Percentiles rank a stretch among this genome's conserved stretches.
phyloP scores from a whole-genome alignment of 2,888 invertebrate species.

The Mactromeris polynyma region DNA sequence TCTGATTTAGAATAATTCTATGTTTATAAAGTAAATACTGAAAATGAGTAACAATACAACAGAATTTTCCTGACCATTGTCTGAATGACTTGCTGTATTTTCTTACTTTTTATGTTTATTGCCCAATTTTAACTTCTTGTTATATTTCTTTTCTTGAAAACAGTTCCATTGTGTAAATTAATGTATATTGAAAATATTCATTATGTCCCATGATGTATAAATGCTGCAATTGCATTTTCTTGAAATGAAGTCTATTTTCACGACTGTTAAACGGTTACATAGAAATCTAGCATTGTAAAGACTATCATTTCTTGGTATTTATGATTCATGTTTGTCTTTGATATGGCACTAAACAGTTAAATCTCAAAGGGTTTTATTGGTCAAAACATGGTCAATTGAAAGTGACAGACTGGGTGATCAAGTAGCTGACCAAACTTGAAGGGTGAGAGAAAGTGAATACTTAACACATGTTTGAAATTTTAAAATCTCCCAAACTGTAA shows the following conservation, averaged over 20 bases:
- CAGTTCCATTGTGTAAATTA: too few species aligned
- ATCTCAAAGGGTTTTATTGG: conserved; percentile 6
- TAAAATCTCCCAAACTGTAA: neutral
- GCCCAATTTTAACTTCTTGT: too few species aligned
- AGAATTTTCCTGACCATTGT: too few species aligned
- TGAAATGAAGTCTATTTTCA: neutral
- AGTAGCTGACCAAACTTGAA: neutral
- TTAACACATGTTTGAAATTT: conserved; percentile 17
- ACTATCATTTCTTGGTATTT: neutral
- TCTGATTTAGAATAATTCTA: neutral
- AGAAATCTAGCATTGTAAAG: too few species aligned
- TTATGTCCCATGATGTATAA: too few species aligned
- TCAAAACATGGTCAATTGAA: conserved; percentile 10
- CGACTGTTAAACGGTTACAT: too few species aligned
- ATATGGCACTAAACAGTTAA: neutral
- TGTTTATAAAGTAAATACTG: neutral
- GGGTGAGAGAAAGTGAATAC: conserved; percentile 15
- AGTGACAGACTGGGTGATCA: neutral
- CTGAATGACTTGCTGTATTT: too few species aligned
- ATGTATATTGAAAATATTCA: too few species aligned
- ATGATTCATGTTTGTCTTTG: neutral
- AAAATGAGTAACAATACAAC: neutral
- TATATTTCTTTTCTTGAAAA: too few species aligned
- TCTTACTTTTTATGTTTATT: too few species aligned
- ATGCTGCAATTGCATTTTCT: too few species aligned